Percentiles rank a stretch among this genome's conserved stretches.
Conservation (phyloP, 1,140 invertebrate species). For the Nasonia giraulti region DNA sequence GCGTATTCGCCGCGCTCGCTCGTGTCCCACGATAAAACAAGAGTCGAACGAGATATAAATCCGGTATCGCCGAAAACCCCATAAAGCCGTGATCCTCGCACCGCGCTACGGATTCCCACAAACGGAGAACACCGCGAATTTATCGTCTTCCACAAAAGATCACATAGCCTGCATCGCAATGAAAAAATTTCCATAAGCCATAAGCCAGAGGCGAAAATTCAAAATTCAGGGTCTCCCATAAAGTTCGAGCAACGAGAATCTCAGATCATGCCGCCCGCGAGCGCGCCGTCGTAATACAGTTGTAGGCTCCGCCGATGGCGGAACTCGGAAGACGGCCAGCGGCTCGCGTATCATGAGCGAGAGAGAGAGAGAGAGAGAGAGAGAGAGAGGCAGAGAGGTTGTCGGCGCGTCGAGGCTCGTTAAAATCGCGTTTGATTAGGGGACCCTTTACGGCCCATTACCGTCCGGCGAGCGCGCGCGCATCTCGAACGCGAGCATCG, state of each 20-base stretch:
- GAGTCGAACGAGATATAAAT: too few relatives aligned
- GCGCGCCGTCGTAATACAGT: constrained; percentile 42
- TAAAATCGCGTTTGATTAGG: constrained; percentile 58
- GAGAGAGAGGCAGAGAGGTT: background rate
- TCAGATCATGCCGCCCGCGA: background rate
- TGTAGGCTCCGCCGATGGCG: constrained; percentile 9
- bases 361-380: too few relatives aligned
- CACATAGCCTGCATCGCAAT: background rate
- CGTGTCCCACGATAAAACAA: too few relatives aligned
- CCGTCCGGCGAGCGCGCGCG: constrained; percentile 28
- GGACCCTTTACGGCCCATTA: constrained; percentile 54
- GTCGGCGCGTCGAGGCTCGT: constrained; percentile 49
- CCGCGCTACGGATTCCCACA: background rate
- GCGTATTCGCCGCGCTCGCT: too few relatives aligned
- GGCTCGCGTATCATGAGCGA: background rate
- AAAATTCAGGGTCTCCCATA: constrained; percentile 36
- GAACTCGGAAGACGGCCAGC: too few relatives aligned
- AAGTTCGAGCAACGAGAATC: constrained; percentile 1
- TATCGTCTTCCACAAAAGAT: background rate
- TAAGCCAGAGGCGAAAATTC: background rate
- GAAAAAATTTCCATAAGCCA: background rate
- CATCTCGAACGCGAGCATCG: too few relatives aligned
- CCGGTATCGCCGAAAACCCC: too few relatives aligned
- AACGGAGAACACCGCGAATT: background rate
- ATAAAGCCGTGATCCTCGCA: background rate